A percentile compares a stretch with the other conserved stretches of the same genome.
Conservation (phyloP, 1,140 invertebrate species). For the Leptinotarsa defecta region DNA sequence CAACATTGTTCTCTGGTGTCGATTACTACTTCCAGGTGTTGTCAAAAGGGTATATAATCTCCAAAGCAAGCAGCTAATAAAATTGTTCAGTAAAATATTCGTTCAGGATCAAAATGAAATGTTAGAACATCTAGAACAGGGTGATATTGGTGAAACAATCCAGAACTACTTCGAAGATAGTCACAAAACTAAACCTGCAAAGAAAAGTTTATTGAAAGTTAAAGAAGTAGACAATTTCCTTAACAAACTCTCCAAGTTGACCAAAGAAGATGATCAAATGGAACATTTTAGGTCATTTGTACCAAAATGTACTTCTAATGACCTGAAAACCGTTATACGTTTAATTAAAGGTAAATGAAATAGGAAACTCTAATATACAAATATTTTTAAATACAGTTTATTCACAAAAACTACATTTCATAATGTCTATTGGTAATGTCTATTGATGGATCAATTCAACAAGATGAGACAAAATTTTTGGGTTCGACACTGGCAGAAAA, state of each 20-base stretch:
- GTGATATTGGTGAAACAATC: conserved; percentile 90
- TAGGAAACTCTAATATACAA: too few relatives aligned
- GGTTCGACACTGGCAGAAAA: too few relatives aligned
- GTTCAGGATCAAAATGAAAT: conserved; percentile 75
- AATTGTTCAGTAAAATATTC: conserved; percentile 85
- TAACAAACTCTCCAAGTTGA: conserved; percentile 72
- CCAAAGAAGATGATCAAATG: conserved; percentile 87
- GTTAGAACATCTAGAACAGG: conserved; percentile 84
- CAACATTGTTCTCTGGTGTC: conserved; percentile 81
- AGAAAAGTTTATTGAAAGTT: conserved; percentile 74
- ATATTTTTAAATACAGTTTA: too few relatives aligned
- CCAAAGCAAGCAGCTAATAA: conserved; percentile 89
- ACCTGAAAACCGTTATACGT: conserved; percentile 85
- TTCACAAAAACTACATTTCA: too few relatives aligned
- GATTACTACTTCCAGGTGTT: conserved; percentile 80
- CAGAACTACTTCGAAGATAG: conserved; percentile 77
- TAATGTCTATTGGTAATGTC: too few relatives aligned
- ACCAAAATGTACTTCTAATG: conserved; percentile 78
- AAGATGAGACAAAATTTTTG: too few relatives aligned
- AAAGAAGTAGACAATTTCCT: conserved; percentile 81
- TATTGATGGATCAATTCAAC: too few relatives aligned
- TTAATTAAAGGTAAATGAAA: conserved; percentile 71
- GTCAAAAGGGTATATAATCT: conserved; percentile 88
- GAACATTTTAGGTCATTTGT: conserved; percentile 75
- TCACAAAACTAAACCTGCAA: conserved; percentile 62